Base-by-base conservation (phyloP, 1,140 invertebrate genomes). In the Anastatus disparis region DNA sequence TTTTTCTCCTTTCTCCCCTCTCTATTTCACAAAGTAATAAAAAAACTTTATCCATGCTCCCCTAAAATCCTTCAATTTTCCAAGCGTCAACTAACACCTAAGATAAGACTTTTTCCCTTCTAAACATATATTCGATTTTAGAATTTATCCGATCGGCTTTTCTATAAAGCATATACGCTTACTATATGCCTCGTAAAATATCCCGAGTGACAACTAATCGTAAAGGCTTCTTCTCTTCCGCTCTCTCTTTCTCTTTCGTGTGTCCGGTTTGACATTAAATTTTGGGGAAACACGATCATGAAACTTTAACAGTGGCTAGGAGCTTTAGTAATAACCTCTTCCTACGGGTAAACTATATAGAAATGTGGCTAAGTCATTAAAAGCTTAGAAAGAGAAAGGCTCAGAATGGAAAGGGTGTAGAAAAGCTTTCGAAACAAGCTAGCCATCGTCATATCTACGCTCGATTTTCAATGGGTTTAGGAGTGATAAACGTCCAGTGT, bases 351-450 rank as follows among this genome's bases (percentile, higher is more conserved):
- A n/a, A 74, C 64, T 42, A 22, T 38, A n/a, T n/a, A n/a, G 75
- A 72, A 81, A 80, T 82, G 78, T 55, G 75, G 68, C 20, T 10
- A 44, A 69, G 55, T 78, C 77, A 77, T 82, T 82, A 81, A n/a
- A 78, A 77, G 69, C 44, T n/a, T n/a, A n/a, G n/a, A n/a, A n/a
- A n/a, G n/a, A n/a, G n/a, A n/a, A n/a, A n/a, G n/a, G n/a, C n/a
- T n/a, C n/a, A n/a, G n/a, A n/a, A n/a, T n/a, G n/a, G 42, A 2
- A 26, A 2, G 27, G 0, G 17, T n/a, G n/a, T n/a, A n/a, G n/a
- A n/a, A n/a, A 1, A 8, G 29, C 15, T 20, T 29, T 56, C 20
- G 38, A 35, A 15, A 35, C 31, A 35, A 17, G 50, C 63, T 26
- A 29, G 20, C 10, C 15, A 0, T 2, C 2, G 12, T 15, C 0